Conservation (phyloP, 23 tunicate genomes). For the Trididemnum nubilum region DNA sequence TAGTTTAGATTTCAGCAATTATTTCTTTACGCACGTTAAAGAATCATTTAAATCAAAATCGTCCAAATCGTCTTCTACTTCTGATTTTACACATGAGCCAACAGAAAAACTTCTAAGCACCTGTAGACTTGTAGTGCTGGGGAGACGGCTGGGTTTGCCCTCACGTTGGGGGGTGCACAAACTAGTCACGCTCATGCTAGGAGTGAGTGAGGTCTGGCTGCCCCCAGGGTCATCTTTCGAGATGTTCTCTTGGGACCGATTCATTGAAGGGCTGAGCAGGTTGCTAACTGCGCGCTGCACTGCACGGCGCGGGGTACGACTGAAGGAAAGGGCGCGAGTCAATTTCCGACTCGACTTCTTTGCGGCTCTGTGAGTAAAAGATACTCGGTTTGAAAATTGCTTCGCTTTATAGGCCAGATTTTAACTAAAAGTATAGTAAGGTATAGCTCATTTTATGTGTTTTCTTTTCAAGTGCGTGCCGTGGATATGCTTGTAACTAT, state of each 20-base stretch:
- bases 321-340: constrained; percentile 90
- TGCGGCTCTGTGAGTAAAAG: constrained; percentile 74
- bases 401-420: no score
- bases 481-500: no score
- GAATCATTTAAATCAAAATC: no score
- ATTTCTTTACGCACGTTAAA: no score
- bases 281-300: constrained; percentile 68
- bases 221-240: background rate
- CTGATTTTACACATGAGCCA: no score
- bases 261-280: constrained; percentile 57
- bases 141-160: constrained; percentile 26
- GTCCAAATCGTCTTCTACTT: no score
- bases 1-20: no score
- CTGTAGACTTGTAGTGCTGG: constrained; percentile 72
- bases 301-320: constrained; percentile 75
- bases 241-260: constrained; percentile 41
- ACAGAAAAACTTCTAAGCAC: constrained; percentile 11
- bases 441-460: no score
- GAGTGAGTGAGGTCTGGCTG: constrained; percentile 57
- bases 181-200: constrained; percentile 83
- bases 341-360: constrained; percentile 81
- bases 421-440: no score
- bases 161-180: constrained; percentile 69
- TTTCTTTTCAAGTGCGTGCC: no score
- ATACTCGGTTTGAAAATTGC: no score